Conservation (phyloP, 2,888 invertebrate species). For the Drosophila greeni region DNA sequence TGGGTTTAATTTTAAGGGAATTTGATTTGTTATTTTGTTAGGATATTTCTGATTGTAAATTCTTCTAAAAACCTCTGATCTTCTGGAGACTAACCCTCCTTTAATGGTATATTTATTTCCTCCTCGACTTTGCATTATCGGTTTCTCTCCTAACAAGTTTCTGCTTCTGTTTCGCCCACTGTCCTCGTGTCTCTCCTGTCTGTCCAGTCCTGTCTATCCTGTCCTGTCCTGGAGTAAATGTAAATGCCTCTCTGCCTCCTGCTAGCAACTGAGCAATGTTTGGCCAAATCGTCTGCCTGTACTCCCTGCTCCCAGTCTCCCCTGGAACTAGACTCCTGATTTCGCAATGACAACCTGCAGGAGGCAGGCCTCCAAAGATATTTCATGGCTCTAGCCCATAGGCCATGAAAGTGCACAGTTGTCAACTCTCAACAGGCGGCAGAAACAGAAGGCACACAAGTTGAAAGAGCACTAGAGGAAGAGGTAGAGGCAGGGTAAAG, state of each 20-base stretch:
- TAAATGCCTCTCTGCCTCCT: conserved; percentile 43
- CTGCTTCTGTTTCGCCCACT: conserved; percentile 5
- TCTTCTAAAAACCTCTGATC: not conserved
- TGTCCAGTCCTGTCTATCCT: too few species aligned
- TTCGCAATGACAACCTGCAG: conserved; percentile 66
- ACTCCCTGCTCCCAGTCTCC: not conserved
- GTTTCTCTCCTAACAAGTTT: conserved; percentile 4
- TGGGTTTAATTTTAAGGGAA: too few species aligned
- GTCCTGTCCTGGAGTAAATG: conserved; percentile 37
- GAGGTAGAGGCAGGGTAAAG: not conserved
- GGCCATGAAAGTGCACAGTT: conserved; percentile 67
- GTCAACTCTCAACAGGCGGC: conserved; percentile 53
- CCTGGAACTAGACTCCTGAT: too few species aligned
- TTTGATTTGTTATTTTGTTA: too few species aligned
- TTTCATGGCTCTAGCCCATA: conserved; percentile 53
- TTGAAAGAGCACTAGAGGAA: conserved; percentile 26
- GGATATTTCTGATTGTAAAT: too few species aligned
- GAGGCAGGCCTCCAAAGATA: conserved; percentile 50
- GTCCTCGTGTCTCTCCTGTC: not conserved
- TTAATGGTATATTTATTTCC: conserved; percentile 1
- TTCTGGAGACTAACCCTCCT: too few species aligned
- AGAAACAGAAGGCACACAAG: conserved; percentile 43
- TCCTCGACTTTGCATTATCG: not conserved
- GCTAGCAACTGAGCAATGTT: conserved; percentile 37
- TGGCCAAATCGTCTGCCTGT: conserved; percentile 46